These are phyloP conservation scores for Crocallis elinguaria DNA, from an alignment of 2,888 invertebrate genomes.

Conservation along the genomic window DNA sequence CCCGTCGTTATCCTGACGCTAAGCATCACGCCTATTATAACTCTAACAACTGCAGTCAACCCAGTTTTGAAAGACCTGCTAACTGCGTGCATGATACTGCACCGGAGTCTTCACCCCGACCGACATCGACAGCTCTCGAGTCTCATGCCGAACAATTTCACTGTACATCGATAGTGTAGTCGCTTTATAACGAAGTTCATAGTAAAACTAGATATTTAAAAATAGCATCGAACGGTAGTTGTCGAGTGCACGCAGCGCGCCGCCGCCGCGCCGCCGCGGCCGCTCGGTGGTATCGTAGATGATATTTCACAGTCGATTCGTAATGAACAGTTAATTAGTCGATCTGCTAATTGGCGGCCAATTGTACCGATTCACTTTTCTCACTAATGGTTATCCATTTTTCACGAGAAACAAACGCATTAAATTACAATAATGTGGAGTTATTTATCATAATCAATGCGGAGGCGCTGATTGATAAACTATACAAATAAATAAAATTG, in stretches of 20 bases:
- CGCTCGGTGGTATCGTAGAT: slow-evolving; percentile 1
- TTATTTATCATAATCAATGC: slow-evolving; percentile 5
- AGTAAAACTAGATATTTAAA: slow-evolving; percentile 6
- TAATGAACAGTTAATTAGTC: slow-evolving; percentile 5
- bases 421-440: slow-evolving; percentile 4
- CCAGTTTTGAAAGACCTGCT: no score
- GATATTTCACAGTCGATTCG: slow-evolving; percentile 2
- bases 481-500: no score
- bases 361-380: slow-evolving; percentile 1
- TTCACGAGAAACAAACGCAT: background rate
- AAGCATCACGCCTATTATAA: no score
- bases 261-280: background rate
- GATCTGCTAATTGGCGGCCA: slow-evolving; percentile 13
- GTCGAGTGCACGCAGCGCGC: background rate
- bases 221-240: slow-evolving; percentile 13
- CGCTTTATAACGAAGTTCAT: background rate
- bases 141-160: no score
- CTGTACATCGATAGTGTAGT: no score
- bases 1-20: no score
- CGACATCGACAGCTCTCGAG: no score
- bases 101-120: no score
- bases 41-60: no score
- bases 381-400: slow-evolving; percentile 2
- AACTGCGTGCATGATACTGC: no score
- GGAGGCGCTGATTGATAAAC: no score